phyloP scores from a whole-genome alignment of 2,797 vertebrate species.

The Enteromius argenteus region DNA sequence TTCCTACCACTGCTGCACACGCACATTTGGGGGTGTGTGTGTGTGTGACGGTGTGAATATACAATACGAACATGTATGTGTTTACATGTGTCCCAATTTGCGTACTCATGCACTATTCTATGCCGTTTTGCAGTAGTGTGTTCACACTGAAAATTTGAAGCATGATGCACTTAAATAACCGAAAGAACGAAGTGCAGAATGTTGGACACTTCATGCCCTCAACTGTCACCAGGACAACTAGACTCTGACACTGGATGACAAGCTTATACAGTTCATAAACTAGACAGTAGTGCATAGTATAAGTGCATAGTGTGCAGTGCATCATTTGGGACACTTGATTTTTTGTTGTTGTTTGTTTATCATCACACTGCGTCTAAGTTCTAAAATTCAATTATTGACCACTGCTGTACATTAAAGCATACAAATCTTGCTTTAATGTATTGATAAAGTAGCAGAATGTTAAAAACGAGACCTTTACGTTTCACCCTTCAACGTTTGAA shows the following conservation, averaged over 20 bases:
- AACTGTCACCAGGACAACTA: background rate
- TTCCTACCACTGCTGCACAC: slow-evolving; percentile 83
- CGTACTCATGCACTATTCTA: slow-evolving; percentile 22
- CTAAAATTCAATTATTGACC: background rate
- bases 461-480: background rate
- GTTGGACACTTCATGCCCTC: background rate
- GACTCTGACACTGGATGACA: slow-evolving; percentile 8
- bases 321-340: slow-evolving; percentile 8
- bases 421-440: slow-evolving; percentile 53
- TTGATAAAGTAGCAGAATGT: background rate
- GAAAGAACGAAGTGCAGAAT: background rate
- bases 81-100: slow-evolving; percentile 15
- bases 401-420: slow-evolving; percentile 53
- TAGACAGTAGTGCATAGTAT: background rate
- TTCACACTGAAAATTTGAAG: background rate
- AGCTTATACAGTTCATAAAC: background rate
- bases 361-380: background rate
- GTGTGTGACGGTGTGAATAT: background rate
- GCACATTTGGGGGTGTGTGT: slow-evolving; percentile 58
- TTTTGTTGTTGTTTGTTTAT: background rate
- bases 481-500: background rate
- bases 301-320: slow-evolving; percentile 26
- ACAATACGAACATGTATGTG: background rate
- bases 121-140: background rate
- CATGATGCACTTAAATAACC: background rate